A percentile compares a stretch with the other conserved stretches of the same genome.
Evolutionary conservation across 2,113 vertebrate genomes (phyloP).

Genomic region (Myocastor coypus): DNA sequence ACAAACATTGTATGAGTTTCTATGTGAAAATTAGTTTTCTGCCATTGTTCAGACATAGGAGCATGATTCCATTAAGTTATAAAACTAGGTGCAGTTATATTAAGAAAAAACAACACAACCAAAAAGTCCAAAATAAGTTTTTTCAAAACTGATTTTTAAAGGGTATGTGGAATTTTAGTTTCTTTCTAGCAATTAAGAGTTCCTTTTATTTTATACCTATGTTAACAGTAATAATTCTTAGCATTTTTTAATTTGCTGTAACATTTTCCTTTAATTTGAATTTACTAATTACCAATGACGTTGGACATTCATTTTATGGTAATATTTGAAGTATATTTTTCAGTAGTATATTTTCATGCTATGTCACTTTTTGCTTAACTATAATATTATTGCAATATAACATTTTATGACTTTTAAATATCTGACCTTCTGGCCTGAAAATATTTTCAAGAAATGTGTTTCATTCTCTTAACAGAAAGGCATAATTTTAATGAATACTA

Average conservation of each 20-base stretch:
- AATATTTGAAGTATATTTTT: not conserved
- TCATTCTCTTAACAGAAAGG: not conserved
- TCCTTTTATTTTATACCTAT: not conserved
- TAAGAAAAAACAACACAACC: not conserved
- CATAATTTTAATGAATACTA: not conserved
- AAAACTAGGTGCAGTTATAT: not conserved
- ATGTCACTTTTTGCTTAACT: not conserved
- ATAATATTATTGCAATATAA: not conserved
- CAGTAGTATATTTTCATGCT: too few species aligned
- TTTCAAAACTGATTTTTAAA: too few species aligned
- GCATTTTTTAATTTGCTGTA: too few species aligned
- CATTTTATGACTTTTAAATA: not conserved
- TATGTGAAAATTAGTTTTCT: not conserved
- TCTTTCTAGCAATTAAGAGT: not conserved
- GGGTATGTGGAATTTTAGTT: not conserved
- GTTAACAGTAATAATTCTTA: not conserved
- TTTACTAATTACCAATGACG: not conserved
- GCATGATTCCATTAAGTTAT: not conserved
- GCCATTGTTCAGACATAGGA: not conserved
- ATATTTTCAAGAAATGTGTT: not conserved
- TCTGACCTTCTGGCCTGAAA: not conserved
- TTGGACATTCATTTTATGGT: not conserved
- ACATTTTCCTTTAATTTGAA: not conserved
- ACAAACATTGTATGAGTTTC: not conserved
- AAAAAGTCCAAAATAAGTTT: not conserved